Base-by-base conservation (phyloP, 92 coral and sea anemone genomes). In the Anthopleura xanthogrammica region DNA sequence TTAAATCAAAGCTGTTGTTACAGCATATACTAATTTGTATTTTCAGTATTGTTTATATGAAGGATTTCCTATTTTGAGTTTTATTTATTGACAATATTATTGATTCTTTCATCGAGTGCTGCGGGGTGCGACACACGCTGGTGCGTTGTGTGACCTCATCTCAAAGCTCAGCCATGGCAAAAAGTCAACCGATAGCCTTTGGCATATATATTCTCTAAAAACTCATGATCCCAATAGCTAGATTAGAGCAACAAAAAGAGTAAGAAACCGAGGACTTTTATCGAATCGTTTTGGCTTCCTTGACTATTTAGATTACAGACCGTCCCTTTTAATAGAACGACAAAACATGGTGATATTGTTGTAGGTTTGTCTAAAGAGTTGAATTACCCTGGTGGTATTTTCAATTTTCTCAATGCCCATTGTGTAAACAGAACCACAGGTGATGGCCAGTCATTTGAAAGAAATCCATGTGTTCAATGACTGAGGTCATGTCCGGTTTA, bases 401-500 rank as follows among this genome's bases (percentile, higher is more conserved):
- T 68, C 48, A 52, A 57, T 19, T 36, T 70, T 52, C 71, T 81
- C 71, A 81, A 70, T 81, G 75, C 54, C 84, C 65, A n/a, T 81
- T 81, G 77, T 68, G 84, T 81, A 81, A 81, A 81, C 84, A 81
- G 77, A 81, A 70, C 50, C 77, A 81, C 84, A 68, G 84, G 72
- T 81, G 74, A 81, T 68, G 65, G 65, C 12, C 64, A n/a, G 68
- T 70, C 84, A 81, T 81, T 81, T 43, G 83, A 65, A 50, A 80
- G 72, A 80, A 42, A 80, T 80, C 76, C 83, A 79, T 66, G 70
- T 80, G 74, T 14, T 68, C 42, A 13, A 68, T 29, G 8, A 68
- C 74, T 68, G 24, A 48, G 22, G 77, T 55, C 9, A 68, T 12
- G 64, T 70, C 76, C 76, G 83, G 19, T 62, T 62, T 42, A 41